Conservation (phyloP, 2,113 vertebrate species). For the Onychostoma macrolepis region DNA sequence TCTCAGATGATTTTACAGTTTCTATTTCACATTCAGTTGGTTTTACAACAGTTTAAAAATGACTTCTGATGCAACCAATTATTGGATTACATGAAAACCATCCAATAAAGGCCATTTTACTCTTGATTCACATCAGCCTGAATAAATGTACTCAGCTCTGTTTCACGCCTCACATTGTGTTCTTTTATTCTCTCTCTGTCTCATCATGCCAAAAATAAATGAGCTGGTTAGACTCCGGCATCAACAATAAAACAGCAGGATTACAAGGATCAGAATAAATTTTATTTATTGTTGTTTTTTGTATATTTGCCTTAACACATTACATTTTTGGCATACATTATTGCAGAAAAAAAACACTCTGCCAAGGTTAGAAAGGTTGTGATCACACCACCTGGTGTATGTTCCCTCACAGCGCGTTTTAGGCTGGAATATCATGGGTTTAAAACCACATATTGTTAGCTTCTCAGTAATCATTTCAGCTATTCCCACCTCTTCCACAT, state of each 20-base stretch:
- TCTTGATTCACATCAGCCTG: slow-evolving; percentile 19
- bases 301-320: not conserved
- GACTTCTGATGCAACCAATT: slow-evolving; percentile 21
- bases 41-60: not conserved
- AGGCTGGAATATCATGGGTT: not conserved
- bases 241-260: slow-evolving; percentile 13
- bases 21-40: slow-evolving; percentile 12
- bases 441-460: not conserved
- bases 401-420: not conserved
- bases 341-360: not conserved
- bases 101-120: slow-evolving; percentile 21
- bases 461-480: not conserved
- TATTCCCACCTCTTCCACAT: too few species aligned
- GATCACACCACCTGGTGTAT: slow-evolving; percentile 1
- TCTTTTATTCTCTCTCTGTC: not conserved
- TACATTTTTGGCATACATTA: not conserved
- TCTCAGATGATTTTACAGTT: slow-evolving; percentile 1
- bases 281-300: not conserved
- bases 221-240: not conserved
- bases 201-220: slow-evolving; percentile 12
- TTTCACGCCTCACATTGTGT: not conserved
- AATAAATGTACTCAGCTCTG: not conserved
- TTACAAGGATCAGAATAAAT: not conserved
- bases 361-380: not conserved
- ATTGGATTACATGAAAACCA: slow-evolving; percentile 11